Evolutionary conservation across 2,797 vertebrate species (phyloP), one percentile per base, ranked within the genome.

Genomic region (Gymnodraco acuticeps): DNA sequence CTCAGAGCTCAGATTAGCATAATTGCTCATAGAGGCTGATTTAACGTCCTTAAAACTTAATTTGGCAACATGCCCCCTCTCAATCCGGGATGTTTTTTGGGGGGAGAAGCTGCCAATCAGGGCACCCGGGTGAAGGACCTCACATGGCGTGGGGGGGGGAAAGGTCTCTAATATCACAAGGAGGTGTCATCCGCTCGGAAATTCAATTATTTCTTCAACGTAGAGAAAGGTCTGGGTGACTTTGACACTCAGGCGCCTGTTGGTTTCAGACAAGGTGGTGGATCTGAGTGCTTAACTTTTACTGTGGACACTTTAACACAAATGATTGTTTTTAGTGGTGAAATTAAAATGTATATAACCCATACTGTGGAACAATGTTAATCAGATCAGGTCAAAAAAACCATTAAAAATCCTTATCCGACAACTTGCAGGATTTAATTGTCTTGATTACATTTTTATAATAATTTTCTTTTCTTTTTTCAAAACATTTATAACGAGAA

Each of bases 11-110:
- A 77, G 70, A 92, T 93, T 90, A 89, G 86, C 93, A 93, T 93
- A 93, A 93, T 90, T 91, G 84, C 76, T 80, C 70, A 87, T 93
- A 86, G 88, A 92, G 82, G 78, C 78, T 87, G 82, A 88, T 87
- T 91, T 91, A 88, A 77, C 78, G 83, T 87, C 76, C 52, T 89
- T 82, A 90, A 88, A 88, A 85, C 82, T 77, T 83, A 84, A 92
- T 91, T 87, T 84, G 83, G 84, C 81, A 85, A 85, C 84, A 67
- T 86, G 80, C 64, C 82, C 33, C 79, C 63, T 83, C 62, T 62
- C 16, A 45, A 47, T 70, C 53, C 1, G 10, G 31, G 63, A 60
- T 82, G 54, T 77, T 80, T 81, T 41, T 46, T 13, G 23, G 54
- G 13, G 23, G 42, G 17, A 8, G 70, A 15, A 5, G 2, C 51